Conservation (phyloP, 1,140 invertebrate genomes). For the Bombus turneri region DNA sequence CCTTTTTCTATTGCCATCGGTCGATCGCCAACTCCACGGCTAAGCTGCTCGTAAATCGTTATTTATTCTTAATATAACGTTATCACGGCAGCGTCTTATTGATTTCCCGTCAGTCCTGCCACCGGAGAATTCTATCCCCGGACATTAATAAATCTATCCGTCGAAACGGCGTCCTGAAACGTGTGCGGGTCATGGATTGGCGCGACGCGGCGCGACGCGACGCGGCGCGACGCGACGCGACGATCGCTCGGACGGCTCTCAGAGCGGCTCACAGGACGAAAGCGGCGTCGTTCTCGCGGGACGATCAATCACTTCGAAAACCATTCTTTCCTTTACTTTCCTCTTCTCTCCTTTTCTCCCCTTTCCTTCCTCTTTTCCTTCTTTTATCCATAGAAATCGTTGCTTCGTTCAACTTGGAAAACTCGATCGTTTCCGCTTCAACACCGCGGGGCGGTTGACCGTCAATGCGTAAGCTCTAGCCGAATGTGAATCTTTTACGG, state of each 20-base stretch:
- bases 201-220: slow-evolving; percentile 38
- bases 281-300: slow-evolving; percentile 59
- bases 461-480: not conserved
- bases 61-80: slow-evolving; percentile 60
- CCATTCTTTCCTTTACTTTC: slow-evolving; percentile 48
- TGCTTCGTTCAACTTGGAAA: slow-evolving; percentile 23
- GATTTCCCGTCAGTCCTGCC: slow-evolving; percentile 50
- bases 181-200: slow-evolving; percentile 62
- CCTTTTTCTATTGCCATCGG: not conserved
- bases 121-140: slow-evolving; percentile 50
- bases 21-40: not conserved
- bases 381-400: slow-evolving; percentile 43
- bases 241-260: slow-evolving; percentile 47
- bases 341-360: slow-evolving; percentile 29
- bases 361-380: not conserved
- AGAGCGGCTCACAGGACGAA: slow-evolving; percentile 42
- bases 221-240: slow-evolving; percentile 43
- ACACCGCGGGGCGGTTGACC: not conserved
- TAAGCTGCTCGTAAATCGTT: slow-evolving; percentile 38
- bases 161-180: slow-evolving; percentile 35
- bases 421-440: not conserved
- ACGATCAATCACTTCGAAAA: slow-evolving; percentile 68
- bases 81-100: slow-evolving; percentile 46
- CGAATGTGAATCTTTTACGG: not conserved
- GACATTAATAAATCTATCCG: slow-evolving; percentile 59